Evolutionary conservation across 2,888 invertebrate species (phyloP).

Genomic region (Tinea trinotella): DNA sequence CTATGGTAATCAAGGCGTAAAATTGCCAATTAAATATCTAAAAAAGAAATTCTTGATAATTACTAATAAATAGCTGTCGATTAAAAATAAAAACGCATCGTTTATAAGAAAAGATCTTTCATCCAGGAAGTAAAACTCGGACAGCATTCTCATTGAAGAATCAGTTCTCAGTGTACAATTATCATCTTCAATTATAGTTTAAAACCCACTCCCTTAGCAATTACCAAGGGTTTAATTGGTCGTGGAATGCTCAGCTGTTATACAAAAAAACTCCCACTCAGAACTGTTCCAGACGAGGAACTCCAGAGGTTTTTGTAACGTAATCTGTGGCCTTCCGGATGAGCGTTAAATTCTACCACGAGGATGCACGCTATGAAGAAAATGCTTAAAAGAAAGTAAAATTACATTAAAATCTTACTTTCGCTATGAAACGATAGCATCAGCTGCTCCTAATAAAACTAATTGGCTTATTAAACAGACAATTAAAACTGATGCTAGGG

Average conservation of each 20-base stretch:
- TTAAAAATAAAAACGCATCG: no score
- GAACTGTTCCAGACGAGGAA: conserved; percentile 2
- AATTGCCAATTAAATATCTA: no score
- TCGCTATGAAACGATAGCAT: not conserved
- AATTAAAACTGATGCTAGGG: conserved; percentile 7
- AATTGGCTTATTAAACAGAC: not conserved
- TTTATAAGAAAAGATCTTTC: not conserved
- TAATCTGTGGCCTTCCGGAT: not conserved
- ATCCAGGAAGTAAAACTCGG: not conserved
- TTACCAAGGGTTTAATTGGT: conserved; percentile 14
- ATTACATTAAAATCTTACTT: conserved; percentile 1
- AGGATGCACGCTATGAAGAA: not conserved
- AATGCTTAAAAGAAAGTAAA: conserved; percentile 10
- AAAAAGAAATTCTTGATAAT: no score
- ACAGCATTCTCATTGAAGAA: not conserved
- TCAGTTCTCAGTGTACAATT: not conserved
- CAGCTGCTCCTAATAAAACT: not conserved
- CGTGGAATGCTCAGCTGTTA: conserved; percentile 13
- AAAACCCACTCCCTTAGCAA: conserved; percentile 6
- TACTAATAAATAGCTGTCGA: no score
- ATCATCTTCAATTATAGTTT: not conserved
- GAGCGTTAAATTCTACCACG: not conserved
- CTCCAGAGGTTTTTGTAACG: not conserved
- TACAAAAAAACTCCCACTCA: not conserved
- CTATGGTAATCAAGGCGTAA: no score